Evolutionary conservation across 1,140 invertebrate species (phyloP).

Genomic region (Drosophila orena): DNA sequence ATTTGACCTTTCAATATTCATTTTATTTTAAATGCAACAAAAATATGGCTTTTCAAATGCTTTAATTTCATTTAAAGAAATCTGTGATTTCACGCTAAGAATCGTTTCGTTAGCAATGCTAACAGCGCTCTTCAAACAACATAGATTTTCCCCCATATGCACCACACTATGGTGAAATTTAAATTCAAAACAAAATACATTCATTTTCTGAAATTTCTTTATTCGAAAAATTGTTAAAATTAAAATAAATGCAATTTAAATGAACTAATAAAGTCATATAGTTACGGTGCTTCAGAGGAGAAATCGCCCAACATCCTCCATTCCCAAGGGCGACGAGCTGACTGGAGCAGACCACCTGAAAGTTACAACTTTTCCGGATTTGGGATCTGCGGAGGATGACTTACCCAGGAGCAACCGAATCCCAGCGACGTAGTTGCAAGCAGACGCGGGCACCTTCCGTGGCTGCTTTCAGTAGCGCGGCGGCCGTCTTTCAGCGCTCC

Average conservation of each 20-base stretch:
- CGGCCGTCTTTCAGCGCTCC: slow-evolving; percentile 66
- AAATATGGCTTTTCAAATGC: too few relatives aligned
- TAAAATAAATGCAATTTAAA: not conserved
- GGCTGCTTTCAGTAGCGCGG: slow-evolving; percentile 57
- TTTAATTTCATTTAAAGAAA: too few relatives aligned
- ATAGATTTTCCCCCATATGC: not conserved
- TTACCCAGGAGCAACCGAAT: slow-evolving; percentile 46
- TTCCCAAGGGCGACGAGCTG: not conserved
- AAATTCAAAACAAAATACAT: not conserved
- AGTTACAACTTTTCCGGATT: slow-evolving; percentile 45
- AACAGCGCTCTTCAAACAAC: not conserved
- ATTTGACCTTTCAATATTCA: too few relatives aligned
- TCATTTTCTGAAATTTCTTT: not conserved
- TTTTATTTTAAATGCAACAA: too few relatives aligned
- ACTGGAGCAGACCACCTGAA: slow-evolving; percentile 26
- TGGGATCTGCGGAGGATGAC: slow-evolving; percentile 29
- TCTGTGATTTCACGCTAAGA: not conserved
- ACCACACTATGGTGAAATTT: not conserved
- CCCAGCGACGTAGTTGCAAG: slow-evolving; percentile 12
- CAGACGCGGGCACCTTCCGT: slow-evolving; percentile 39
- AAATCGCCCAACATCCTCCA: not conserved
- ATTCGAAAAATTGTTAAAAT: slow-evolving; percentile 8
- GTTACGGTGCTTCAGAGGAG: too few relatives aligned
- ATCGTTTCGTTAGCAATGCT: not conserved
- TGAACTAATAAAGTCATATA: not conserved